Base-by-base conservation (phyloP, 2,797 vertebrate genomes). In the Thunnus albacares region DNA sequence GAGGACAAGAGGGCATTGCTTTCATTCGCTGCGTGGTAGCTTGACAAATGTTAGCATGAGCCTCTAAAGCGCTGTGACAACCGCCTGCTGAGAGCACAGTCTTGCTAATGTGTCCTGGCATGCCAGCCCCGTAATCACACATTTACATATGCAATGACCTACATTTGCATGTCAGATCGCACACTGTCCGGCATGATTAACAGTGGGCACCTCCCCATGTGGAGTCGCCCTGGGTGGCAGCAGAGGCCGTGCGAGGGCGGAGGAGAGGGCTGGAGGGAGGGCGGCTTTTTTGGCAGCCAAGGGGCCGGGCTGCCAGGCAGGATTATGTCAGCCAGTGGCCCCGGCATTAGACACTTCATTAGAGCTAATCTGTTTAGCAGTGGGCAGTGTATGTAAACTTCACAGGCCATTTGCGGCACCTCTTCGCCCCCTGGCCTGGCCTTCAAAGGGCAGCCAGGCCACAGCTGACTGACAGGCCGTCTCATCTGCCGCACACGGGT, bases 81-180 rank as follows among this genome's bases (percentile, higher is more conserved):
- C 97, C 96, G 94, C 97, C 97, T 96, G 97, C 98, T 98, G 98
- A 97, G 97, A 97, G 97, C 97, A 96, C 96, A 96, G 96, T 97
- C 97, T 96, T 87, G 93, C 97, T 99, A 99, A 99, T 98, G 97
- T 97, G 97, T 97, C 96, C 97, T 99, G 98, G 98, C 98, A 97
- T 97, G 97, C 96, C 94, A 95, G 96, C 96, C 96, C 95, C 91
- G 96, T 98, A 99, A 99, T 99, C 97, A 97, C 97, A 97, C 97
- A 99, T 99, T 99, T 99, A 99, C 98, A 99, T 99, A 99, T 99
- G 98, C 98, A 99, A 99, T 99, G 98, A 99, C 98, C 98, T 99
- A 99, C 96, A 99, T 99, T 97, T 99, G 98, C 98, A 99, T 99
- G 98, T 99, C 98, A 99, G 97, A 97, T 97, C 96, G 96, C 97